Evolutionary conservation across 2,797 vertebrate species (phyloP).

Genomic region (Intellagama lesueurii): DNA sequence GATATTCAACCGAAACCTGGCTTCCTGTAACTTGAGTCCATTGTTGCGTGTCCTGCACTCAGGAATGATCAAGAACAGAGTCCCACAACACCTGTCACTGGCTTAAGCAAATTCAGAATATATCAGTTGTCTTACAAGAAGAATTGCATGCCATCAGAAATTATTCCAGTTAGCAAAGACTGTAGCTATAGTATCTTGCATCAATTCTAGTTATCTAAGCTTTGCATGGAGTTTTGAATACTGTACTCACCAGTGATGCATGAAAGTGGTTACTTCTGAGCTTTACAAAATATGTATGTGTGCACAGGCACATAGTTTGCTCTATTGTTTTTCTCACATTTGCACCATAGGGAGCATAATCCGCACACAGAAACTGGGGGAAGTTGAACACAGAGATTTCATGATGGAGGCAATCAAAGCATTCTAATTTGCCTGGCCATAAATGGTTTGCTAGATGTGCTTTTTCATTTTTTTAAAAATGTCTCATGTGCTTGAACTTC

Average conservation of each 20-base stretch:
- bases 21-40: too few relatives aligned
- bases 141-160: accelerated
- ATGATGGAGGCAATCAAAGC: not conserved
- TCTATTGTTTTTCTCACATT: not conserved
- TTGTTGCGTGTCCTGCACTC: too few relatives aligned
- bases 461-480: not conserved
- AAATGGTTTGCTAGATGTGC: not conserved
- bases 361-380: too few relatives aligned
- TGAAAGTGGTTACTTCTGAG: not conserved
- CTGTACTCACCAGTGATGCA: not conserved
- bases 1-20: too few relatives aligned
- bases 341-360: not conserved
- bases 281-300: not conserved
- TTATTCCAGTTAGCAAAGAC: not conserved
- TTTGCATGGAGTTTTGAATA: not conserved
- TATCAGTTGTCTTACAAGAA: slow-evolving; percentile 16
- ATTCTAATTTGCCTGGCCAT: not conserved
- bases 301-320: not conserved
- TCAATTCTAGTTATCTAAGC: too few relatives aligned
- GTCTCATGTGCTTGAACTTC: not conserved
- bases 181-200: not conserved
- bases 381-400: not conserved
- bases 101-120: slow-evolving; percentile 4
- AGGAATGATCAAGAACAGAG: too few relatives aligned
- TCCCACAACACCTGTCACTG: not conserved